Base-by-base conservation (phyloP, 2,113 vertebrate species). In the Colossoma macropomum region DNA sequence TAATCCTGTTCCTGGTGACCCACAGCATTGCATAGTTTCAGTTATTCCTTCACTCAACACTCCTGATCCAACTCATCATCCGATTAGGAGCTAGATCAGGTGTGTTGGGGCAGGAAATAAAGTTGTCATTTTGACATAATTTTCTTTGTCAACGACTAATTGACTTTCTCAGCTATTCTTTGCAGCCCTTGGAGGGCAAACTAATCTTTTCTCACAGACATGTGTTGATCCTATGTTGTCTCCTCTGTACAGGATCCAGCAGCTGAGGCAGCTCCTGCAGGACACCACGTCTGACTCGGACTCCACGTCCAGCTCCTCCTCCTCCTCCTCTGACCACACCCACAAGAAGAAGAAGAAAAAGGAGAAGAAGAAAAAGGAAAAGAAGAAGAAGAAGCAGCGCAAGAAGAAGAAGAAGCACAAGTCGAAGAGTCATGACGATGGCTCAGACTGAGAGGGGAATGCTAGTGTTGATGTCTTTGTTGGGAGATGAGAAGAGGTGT, bases 211-310 rank as follows among this genome's bases (percentile, higher is more conserved):
- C 34, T 4, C 38, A 48, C 45, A 54, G 30, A 69, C 34, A 38
- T 38, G 8, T 62, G 71, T 76, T 75, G 19, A 38, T 23, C 54
- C 50, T 63, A 27, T 82, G 17, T 28, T 45, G 23, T 45, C 79
- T 70, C 75, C 15, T 82, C 41, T 34, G 75, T 88, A 60, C 83
- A 99, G 97, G 93, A 98, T 99, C 90, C 93, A 96, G 91, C 97
- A 99, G 86, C 90, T 98, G 68, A 96, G 96, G 88, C 95, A 96
- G 88, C 93, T 99, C 48, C 95, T 99, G 25, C 96, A 97, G 80
- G 97, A 98, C 86, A 96, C 96, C 81, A 97, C 96, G 76, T 97
- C 97, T 15, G 95, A 95, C 66, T 95, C 96, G 0, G 90, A 94
- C 13, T 91, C 91, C 60, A 93, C 92, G 70, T 92, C 93, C 30